phyloP scores from a whole-genome alignment of 1,140 invertebrate species.

The Eciton burchellii region DNA sequence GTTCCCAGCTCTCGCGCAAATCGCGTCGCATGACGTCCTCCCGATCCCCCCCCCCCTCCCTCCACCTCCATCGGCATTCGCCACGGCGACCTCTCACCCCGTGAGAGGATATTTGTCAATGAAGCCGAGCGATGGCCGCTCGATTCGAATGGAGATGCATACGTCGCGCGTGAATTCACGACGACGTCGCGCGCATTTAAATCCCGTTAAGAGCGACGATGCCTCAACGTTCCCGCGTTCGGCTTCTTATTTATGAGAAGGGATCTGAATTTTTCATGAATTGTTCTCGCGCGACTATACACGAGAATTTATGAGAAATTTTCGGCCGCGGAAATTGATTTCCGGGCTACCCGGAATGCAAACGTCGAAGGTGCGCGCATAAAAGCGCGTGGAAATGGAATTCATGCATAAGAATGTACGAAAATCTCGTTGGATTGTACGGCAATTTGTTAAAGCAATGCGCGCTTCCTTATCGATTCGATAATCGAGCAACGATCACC shows the following conservation, averaged over 20 bases:
- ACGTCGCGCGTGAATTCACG: slow-evolving; percentile 26
- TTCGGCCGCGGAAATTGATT: not conserved
- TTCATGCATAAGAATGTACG: not conserved
- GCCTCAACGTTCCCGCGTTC: not conserved
- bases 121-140: slow-evolving; percentile 65
- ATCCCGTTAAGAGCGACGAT: not conserved
- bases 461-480: not conserved
- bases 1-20: slow-evolving; percentile 65
- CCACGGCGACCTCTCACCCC: slow-evolving; percentile 47
- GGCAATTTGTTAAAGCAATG: not conserved
- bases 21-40: slow-evolving; percentile 51
- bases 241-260: not conserved
- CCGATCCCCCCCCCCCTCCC: slow-evolving; percentile 46
- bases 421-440: not conserved
- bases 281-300: not conserved
- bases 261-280: slow-evolving; percentile 10
- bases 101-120: slow-evolving; percentile 65
- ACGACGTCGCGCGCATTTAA: not conserved
- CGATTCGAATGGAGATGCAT: slow-evolving; percentile 58
- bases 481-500: not conserved
- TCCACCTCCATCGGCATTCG: not conserved
- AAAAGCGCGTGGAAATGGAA: not conserved
- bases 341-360: not conserved
- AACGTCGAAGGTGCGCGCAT: not conserved
- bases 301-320: not conserved